Percentiles rank a stretch among this genome's conserved stretches.
Evolutionary conservation across 2,113 vertebrate species (phyloP).

Genomic region (Suricata suricatta): DNA sequence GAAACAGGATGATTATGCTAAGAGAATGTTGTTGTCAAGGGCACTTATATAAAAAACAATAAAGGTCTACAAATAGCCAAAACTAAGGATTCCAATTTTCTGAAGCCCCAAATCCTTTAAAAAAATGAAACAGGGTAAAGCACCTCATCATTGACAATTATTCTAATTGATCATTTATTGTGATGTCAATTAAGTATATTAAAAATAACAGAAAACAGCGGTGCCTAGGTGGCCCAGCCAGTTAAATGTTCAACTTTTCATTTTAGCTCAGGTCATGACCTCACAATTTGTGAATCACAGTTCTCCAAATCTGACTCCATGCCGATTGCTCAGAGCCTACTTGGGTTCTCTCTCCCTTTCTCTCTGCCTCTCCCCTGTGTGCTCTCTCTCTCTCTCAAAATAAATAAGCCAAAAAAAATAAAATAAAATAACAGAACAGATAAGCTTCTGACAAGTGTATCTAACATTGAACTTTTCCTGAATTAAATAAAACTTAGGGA

Average conservation of each 20-base stretch:
- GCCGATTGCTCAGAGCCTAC: too few species aligned
- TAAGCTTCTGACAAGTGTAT: background rate
- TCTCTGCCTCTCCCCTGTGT: too few species aligned
- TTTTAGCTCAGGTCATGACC: too few species aligned
- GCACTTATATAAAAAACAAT: background rate
- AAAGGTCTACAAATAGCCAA: background rate
- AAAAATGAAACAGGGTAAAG: background rate
- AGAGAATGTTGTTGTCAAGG: background rate
- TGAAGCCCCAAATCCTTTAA: background rate
- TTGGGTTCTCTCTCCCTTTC: too few species aligned
- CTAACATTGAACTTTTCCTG: background rate
- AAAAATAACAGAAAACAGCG: background rate
- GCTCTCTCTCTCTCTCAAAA: too few species aligned
- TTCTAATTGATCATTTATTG: background rate
- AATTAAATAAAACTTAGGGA: background rate
- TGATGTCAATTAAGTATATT: background rate
- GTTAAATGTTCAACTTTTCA: too few species aligned
- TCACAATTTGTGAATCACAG: too few species aligned
- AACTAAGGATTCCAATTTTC: background rate
- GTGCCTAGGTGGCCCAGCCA: too few species aligned
- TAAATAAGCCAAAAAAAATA: too few species aligned
- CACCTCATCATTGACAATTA: background rate
- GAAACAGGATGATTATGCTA: background rate
- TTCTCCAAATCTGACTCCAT: too few species aligned
- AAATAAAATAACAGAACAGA: background rate